Evolutionary conservation across 2,113 vertebrate species (phyloP), one percentile per base, ranked within the genome.

Genomic region (Halcyon senegalensis): DNA sequence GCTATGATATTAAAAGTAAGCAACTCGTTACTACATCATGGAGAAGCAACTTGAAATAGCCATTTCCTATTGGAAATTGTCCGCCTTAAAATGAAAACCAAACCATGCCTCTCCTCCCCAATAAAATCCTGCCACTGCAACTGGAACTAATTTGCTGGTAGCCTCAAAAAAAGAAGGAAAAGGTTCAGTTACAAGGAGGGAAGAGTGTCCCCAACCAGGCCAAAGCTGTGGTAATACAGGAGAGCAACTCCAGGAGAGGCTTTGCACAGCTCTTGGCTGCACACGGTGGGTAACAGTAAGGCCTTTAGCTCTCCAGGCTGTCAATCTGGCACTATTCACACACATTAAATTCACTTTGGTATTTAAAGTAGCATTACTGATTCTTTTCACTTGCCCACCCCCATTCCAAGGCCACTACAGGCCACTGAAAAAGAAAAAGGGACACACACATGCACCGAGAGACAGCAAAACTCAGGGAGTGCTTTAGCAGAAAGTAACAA

Each of bases 261-360:
- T 86, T 86, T 64, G 60, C 68, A 39, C 37, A 44, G 76, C 90
- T 76, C 83, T 66, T 77, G 85, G 75, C 84, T 84, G 67, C 74
- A 62, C 73, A 5, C 3, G 43, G 50, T 50, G 53, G 74, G 48
- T 15, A 84, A 76, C 39, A 73, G 77, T 20, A 67, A 25, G n/a
- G 48, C 56, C 96, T 76, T 58, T 43, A 64, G 66, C 90, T 75
- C 89, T 89, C 11, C 56, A 84, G 83, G 33, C 73, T 96, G 94
- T 97, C 96, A 96, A 46, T 58, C 80, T 89, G 89, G 69, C 89
- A 81, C 87, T 64, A 55, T 48, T 96, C 94, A 88, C 95, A 97
- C 89, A 78, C 95, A 94, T 94, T 96, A 95, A 95, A 97, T 95
- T 90, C 91, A 95, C 89, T 88, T 69, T 21, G 62, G n/a, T 91